Conservation (phyloP, 2,797 vertebrate genomes). For the Oreochromis mossambicus region DNA sequence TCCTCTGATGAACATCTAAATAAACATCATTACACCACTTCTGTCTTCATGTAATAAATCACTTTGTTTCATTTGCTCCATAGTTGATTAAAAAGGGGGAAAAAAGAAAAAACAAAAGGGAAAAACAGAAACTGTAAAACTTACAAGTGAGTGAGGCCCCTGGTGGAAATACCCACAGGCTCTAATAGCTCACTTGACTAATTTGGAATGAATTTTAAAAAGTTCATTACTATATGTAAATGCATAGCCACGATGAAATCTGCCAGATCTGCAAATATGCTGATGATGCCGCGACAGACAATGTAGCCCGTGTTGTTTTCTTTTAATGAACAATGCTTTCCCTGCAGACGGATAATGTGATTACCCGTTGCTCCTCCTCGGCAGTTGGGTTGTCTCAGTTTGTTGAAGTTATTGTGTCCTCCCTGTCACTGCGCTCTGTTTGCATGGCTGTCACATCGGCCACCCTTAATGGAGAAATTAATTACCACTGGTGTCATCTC, state of each 20-base stretch:
- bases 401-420: constrained; percentile 71
- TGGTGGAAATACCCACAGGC: constrained; percentile 58
- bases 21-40: constrained; percentile 34
- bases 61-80: constrained; percentile 21
- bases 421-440: constrained; percentile 70
- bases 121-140: constrained; percentile 7
- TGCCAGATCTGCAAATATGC: constrained; percentile 77
- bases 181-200: constrained; percentile 71
- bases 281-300: constrained; percentile 66
- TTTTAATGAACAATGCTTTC: constrained; percentile 79
- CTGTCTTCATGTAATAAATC: constrained; percentile 28
- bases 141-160: constrained; percentile 24
- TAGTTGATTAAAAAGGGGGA: neutral
- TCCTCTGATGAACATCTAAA: constrained; percentile 46
- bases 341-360: constrained; percentile 79
- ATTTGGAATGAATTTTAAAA: constrained; percentile 72
- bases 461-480: constrained; percentile 80
- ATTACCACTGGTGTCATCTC: constrained; percentile 77
- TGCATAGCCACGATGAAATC: constrained; percentile 61
- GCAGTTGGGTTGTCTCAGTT: constrained; percentile 68
- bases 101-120: neutral
- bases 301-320: constrained; percentile 64
- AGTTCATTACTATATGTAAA: constrained; percentile 81
- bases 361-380: constrained; percentile 74
- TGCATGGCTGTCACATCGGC: constrained; percentile 77